Percentiles rank a stretch among this genome's conserved stretches.
phyloP scores from a whole-genome alignment of 2,113 vertebrate genomes.

The Platichthys stellatus region DNA sequence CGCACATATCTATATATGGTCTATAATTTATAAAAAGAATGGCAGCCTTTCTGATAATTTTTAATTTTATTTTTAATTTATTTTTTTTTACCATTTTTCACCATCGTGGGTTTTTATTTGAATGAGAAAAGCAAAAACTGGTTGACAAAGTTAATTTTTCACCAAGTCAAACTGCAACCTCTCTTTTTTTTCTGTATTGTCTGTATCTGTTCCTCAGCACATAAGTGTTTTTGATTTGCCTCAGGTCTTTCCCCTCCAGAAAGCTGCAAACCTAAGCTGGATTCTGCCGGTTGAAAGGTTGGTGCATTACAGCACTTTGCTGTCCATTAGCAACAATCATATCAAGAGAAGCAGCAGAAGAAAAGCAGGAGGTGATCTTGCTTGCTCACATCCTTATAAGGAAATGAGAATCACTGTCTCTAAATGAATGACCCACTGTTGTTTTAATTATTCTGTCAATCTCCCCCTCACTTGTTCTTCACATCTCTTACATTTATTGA shows the following conservation, averaged over 20 bases:
- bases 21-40: no score
- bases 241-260: slow-evolving; percentile 52
- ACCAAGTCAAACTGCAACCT: not conserved
- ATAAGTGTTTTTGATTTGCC: slow-evolving; percentile 61
- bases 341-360: slow-evolving; percentile 41
- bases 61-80: not conserved
- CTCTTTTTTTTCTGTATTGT: not conserved
- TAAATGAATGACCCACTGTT: slow-evolving; percentile 1
- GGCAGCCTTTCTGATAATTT: no score
- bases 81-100: not conserved
- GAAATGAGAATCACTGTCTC: not conserved
- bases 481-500: not conserved
- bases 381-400: slow-evolving; percentile 15
- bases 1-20: no score
- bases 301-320: slow-evolving; percentile 74
- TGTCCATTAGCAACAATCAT: slow-evolving; percentile 69
- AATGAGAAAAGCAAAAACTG: not conserved
- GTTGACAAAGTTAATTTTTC: not conserved
- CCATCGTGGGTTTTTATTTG: not conserved
- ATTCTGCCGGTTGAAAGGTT: slow-evolving; percentile 66
- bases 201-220: slow-evolving; percentile 44
- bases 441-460: not conserved
- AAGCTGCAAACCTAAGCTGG: slow-evolving; percentile 73
- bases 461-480: slow-evolving; percentile 1
- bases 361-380: slow-evolving; percentile 37